Evolutionary conservation across 2,113 vertebrate species (phyloP).

Genomic region (Lampris megalopsis): DNA sequence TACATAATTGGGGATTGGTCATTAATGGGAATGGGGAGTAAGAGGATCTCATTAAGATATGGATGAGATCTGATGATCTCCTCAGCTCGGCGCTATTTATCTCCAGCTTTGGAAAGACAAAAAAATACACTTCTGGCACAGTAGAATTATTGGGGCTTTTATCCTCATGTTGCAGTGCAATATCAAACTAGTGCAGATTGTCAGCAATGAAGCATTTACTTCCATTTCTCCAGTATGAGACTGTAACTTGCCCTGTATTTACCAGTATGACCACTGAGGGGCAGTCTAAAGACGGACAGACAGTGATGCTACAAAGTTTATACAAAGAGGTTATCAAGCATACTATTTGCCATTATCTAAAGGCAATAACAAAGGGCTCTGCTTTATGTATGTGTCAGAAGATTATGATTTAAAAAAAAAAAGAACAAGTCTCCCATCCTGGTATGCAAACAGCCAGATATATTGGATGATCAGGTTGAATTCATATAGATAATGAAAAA

Average conservation of each 20-base stretch:
- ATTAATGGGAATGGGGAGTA: slow-evolving; percentile 77
- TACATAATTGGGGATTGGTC: slow-evolving; percentile 83
- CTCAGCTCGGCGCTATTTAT: slow-evolving; percentile 68
- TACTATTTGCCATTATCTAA: slow-evolving; percentile 66
- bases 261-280: slow-evolving; percentile 74
- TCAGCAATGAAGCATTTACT: slow-evolving; percentile 22
- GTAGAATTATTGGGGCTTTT: slow-evolving; percentile 67
- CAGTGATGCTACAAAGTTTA: slow-evolving; percentile 43
- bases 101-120: slow-evolving; percentile 50
- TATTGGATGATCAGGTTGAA: slow-evolving; percentile 14
- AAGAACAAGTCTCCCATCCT: slow-evolving; percentile 50
- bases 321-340: slow-evolving; percentile 54
- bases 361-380: slow-evolving; percentile 50
- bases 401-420: slow-evolving; percentile 28
- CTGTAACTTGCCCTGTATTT: slow-evolving; percentile 20
- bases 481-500: slow-evolving; percentile 49
- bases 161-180: slow-evolving; percentile 56
- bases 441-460: slow-evolving; percentile 57
- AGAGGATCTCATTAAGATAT: slow-evolving; percentile 84
- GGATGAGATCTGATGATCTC: slow-evolving; percentile 79
- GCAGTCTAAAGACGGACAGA: slow-evolving; percentile 76
- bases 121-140: slow-evolving; percentile 18
- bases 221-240: slow-evolving; percentile 7
- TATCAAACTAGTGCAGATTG: slow-evolving; percentile 42
- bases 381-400: slow-evolving; percentile 25